Percentiles rank a stretch among this genome's conserved stretches.
phyloP scores from a whole-genome alignment of 2,888 invertebrate species.

The Cheilosia soror region DNA sequence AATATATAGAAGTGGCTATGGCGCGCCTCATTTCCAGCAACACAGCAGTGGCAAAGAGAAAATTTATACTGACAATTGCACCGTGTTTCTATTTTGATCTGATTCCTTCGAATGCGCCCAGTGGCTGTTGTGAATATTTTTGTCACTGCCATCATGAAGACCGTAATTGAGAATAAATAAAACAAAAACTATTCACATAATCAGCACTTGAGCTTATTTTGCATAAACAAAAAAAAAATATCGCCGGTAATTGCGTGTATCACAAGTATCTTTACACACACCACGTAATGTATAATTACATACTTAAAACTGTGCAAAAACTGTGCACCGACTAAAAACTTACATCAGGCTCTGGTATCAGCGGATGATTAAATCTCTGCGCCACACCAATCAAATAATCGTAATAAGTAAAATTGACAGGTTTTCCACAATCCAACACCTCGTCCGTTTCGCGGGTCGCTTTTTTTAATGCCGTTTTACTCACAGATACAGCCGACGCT shows the following conservation, averaged over 20 bases:
- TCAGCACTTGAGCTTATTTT: neutral
- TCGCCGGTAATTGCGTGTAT: too few relatives aligned
- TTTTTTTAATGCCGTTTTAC: slow-evolving; percentile 66
- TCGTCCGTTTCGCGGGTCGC: slow-evolving; percentile 84
- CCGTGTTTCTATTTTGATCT: too few relatives aligned
- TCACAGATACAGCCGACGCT: slow-evolving; percentile 40
- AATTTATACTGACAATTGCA: too few relatives aligned
- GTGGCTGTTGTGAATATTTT: too few relatives aligned
- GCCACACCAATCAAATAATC: slow-evolving; percentile 94
- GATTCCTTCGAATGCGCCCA: too few relatives aligned
- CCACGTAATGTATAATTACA: neutral
- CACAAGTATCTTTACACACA: neutral
- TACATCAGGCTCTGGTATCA: slow-evolving; percentile 92
- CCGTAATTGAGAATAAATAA: neutral
- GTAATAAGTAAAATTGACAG: slow-evolving; percentile 94
- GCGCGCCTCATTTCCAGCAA: too few relatives aligned
- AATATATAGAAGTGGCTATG: too few relatives aligned
- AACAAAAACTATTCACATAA: neutral
- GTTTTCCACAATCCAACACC: slow-evolving; percentile 91
- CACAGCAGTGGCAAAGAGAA: too few relatives aligned
- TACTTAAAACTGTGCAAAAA: neutral
- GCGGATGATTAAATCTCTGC: slow-evolving; percentile 92
- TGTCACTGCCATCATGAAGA: too few relatives aligned
- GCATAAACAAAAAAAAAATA: too few relatives aligned
- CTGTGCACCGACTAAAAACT: slow-evolving; percentile 27